Base-by-base conservation (phyloP, 1,140 invertebrate genomes). In the Nasonia vitripennis region DNA sequence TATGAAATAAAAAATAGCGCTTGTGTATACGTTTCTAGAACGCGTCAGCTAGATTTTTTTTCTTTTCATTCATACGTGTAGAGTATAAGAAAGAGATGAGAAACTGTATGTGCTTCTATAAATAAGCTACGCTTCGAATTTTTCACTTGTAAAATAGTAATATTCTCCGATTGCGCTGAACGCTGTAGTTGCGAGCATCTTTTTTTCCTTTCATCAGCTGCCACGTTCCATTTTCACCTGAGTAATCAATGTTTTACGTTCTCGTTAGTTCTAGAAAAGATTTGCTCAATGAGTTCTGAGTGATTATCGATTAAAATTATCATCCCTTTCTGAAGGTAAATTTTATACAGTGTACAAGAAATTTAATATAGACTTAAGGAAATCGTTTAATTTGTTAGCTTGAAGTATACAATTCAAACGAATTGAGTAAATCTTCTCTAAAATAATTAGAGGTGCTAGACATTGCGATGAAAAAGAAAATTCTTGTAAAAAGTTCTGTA, bases 91-190 rank as follows among this genome's bases (percentile, higher is more conserved):
- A 83, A 51, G 10, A 51, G 31, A 31, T 51, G 55, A 4, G n/a
- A 51, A 78, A 23, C n/a, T 71, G 75, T 84, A 71, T 37, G 74
- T 62, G 48, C 51, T 75, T 85, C 48, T 80, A 85, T 78, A 80
- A 75, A 80, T 75, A 85, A 85, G 78, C 68, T 34, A 34, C 51
- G 34, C n/a, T 81, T 85, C 20, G 23, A 73, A 37, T 80, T 79
- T 81, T 80, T 74, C 68, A 80, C 78, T 80, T 85, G 78, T 85
- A 85, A 75, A 45, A 71, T 75, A 84, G 75, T 51, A 71, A 84
- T 84, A 10, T 79, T 20, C 77, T 79, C 78, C 34, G 9, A 79
- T 84, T 34, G 37, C 77, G 71, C 27, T 12, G 9, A 7, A 12
- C 1, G 20, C 77, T 41, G 62, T 48, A 70, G 51, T 27, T 48